phyloP scores from a whole-genome alignment of 2,888 invertebrate species.

The Busseola fusca region DNA sequence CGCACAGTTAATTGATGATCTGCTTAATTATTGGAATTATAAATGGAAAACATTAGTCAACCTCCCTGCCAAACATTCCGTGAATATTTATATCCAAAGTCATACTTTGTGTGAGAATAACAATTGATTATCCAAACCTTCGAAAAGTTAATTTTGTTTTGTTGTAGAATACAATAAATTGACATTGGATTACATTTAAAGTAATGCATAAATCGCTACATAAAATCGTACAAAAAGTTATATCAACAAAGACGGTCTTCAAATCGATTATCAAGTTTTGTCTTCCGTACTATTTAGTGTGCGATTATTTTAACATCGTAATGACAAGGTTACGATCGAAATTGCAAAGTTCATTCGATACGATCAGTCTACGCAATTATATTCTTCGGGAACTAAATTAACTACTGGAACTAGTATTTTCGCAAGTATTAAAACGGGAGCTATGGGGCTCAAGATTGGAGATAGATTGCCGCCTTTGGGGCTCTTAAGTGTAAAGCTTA shows the following conservation, averaged over 20 bases:
- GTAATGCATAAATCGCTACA: conserved; percentile 28
- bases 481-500: conserved; percentile 38
- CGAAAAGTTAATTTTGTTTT: conserved; percentile 14
- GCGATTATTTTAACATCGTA: conserved; percentile 21
- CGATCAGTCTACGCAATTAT: conserved; percentile 10
- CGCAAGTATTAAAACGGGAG: conserved; percentile 26
- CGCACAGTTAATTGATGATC: conserved; percentile 51
- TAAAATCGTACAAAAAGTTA: conserved; percentile 10
- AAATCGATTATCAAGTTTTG: conserved; percentile 5
- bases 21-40: conserved; percentile 50
- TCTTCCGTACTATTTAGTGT: conserved; percentile 39
- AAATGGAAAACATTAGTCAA: conserved; percentile 47
- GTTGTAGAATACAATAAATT: conserved; percentile 26
- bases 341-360: conserved; percentile 37
- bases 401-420: conserved; percentile 25
- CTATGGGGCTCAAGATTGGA: conserved; percentile 24
- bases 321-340: conserved; percentile 44
- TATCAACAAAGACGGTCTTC: conserved; percentile 23
- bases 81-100: conserved; percentile 37
- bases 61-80: conserved; percentile 36
- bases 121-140: conserved; percentile 29
- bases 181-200: conserved; percentile 48
- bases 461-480: conserved; percentile 23
- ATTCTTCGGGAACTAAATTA: conserved; percentile 12
- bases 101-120: conserved; percentile 25